These are phyloP conservation scores for Epiperipatus broadwayi DNA, from an alignment of 2,888 invertebrate genomes.

Conservation along the genomic window DNA sequence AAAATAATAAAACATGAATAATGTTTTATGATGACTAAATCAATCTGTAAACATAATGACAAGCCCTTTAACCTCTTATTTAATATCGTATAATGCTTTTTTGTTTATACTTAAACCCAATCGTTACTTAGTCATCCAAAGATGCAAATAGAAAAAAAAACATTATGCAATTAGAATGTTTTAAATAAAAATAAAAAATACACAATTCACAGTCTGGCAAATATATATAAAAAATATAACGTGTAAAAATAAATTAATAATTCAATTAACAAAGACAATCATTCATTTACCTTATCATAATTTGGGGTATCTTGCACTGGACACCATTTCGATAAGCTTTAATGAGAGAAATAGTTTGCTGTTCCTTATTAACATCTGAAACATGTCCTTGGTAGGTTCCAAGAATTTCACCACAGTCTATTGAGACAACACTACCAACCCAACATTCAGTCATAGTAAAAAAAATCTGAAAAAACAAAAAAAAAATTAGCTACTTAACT, in stretches of 20 bases:
- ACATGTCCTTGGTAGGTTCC: slow-evolving; percentile 66
- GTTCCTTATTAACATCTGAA: slow-evolving; percentile 45
- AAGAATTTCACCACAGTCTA: slow-evolving; percentile 53
- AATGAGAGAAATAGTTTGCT: slow-evolving; percentile 45
- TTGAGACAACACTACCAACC: slow-evolving; percentile 61
- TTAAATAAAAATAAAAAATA: no score
- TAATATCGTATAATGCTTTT: no score
- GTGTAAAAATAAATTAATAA: neutral
- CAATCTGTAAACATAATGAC: no score
- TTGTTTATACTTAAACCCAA: no score
- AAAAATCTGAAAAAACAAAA: neutral
- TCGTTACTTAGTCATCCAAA: no score
- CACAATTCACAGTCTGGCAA: neutral
- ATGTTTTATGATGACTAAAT: no score
- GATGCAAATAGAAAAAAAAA: no score
- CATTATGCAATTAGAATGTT: no score
- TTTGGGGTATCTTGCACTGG: slow-evolving; percentile 39
- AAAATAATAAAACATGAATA: no score
- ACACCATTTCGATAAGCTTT: slow-evolving; percentile 65
- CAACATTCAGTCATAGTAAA: slow-evolving; percentile 28
- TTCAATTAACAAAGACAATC: neutral
- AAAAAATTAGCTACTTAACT: neutral
- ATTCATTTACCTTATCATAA: slow-evolving; percentile 40
- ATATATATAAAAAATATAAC: neutral
- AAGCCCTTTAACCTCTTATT: no score